These are phyloP conservation scores for Dermatemys mawii DNA, from an alignment of 2,113 vertebrate genomes.

Conservation along the genomic window DNA sequence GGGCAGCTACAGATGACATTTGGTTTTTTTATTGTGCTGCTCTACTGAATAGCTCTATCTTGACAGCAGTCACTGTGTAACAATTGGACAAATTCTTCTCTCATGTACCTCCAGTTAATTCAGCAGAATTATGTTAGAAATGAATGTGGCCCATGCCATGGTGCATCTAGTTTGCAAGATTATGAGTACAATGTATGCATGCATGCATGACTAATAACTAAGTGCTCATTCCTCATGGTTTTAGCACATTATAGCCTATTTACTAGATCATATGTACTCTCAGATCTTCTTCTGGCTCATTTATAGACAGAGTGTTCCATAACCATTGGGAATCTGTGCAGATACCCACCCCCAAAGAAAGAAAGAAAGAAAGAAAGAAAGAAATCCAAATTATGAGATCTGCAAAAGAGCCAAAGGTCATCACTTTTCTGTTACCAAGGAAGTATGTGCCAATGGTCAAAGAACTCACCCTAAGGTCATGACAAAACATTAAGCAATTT, in stretches of 20 bases:
- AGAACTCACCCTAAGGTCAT: constrained; percentile 8
- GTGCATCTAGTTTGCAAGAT: neutral
- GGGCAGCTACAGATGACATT: neutral
- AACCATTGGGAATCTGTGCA: neutral
- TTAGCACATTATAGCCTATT: neutral
- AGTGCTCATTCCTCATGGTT: accelerated
- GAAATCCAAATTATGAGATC: neutral
- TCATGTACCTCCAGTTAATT: neutral
- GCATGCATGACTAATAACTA: neutral
- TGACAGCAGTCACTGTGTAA: neutral
- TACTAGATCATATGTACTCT: neutral
- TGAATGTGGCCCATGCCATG: neutral
- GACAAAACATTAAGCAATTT: constrained; percentile 35
- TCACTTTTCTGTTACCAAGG: neutral
- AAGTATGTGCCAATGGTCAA: constrained; percentile 37
- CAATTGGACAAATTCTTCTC: neutral
- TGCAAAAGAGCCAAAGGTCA: constrained; percentile 16
- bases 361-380: constrained; percentile 17
- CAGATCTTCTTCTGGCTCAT: neutral
- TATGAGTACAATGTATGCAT: neutral
- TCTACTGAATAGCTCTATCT: neutral
- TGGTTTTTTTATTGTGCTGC: neutral
- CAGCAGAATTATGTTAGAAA: neutral
- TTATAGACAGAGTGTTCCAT: neutral
- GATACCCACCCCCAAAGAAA: neutral